Evolutionary conservation across 2,888 invertebrate genomes (phyloP).

Genomic region (Mythimna lalbum): DNA sequence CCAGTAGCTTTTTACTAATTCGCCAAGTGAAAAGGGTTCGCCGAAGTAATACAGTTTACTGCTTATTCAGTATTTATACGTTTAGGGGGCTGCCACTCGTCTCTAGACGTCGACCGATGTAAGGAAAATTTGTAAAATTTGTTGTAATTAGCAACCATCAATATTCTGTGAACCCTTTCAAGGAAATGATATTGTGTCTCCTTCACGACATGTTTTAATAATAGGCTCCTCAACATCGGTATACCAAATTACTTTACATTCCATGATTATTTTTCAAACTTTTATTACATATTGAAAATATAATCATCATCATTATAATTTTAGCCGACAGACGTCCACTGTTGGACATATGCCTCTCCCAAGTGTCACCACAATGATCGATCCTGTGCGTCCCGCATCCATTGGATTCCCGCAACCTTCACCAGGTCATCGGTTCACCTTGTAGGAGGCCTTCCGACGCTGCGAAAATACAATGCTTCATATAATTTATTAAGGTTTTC

Average conservation of each 20-base stretch:
- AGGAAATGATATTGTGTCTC: slow-evolving; percentile 43
- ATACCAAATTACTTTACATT: slow-evolving; percentile 2
- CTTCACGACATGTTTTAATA: slow-evolving; percentile 37
- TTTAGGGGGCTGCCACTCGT: slow-evolving; percentile 85
- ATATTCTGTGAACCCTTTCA: slow-evolving; percentile 55
- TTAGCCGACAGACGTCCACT: no score
- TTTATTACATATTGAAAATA: neutral
- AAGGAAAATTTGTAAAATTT: slow-evolving; percentile 86
- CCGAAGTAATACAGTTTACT: slow-evolving; percentile 90
- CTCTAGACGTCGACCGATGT: slow-evolving; percentile 81
- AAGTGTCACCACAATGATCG: no score
- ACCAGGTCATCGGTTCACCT: no score
- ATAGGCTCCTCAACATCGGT: slow-evolving; percentile 3
- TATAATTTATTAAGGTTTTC: neutral
- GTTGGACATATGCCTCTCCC: no score
- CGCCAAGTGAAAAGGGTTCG: slow-evolving; percentile 91
- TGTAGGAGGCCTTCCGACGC: no score
- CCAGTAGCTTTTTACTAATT: slow-evolving; percentile 91
- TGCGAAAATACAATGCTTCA: no score
- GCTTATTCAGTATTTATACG: slow-evolving; percentile 91
- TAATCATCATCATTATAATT: no score
- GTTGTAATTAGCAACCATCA: slow-evolving; percentile 75
- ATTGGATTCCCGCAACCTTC: no score
- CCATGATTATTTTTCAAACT: neutral
- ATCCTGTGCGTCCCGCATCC: no score